Base-by-base conservation (phyloP, 2,888 invertebrate genomes). In the Chaetoderma sp. region DNA sequence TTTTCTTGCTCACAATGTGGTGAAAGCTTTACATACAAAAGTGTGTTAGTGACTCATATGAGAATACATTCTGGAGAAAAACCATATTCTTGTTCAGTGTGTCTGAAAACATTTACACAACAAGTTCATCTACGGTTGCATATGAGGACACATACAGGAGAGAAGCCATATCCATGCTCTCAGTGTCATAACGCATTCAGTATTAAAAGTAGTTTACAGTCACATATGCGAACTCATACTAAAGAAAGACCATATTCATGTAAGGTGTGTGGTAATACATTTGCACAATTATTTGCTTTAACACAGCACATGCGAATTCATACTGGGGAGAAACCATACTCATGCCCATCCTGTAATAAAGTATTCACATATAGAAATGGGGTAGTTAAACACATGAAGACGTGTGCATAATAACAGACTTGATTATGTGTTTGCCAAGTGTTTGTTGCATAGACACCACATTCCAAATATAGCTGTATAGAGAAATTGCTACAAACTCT, bases 1-100 rank as follows among this genome's bases (percentile, higher is more conserved):
- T 52, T 52, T 36, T 32, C 49, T 21, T 60, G 60, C 50, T 21
- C 50, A 13, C n/a, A 23, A 16, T 60, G 60, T 36, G 27, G 18
- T 2, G 21, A 50, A 50, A 23, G 27, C 1, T 60, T 52, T n/a
- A 18, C 5, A n/a, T 50, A 52, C n/a, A n/a, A n/a, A n/a, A n/a
- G n/a, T n/a, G n/a, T 23, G 18, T 23, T 13, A 21, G 8, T 16
- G 21, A 39, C 13, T 18, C 4, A n/a, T 10, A 28, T 8, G 21
- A 28, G 6, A 10, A 52, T 13, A 8, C 21, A 6, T 42, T 42
- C 27, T 27, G 28, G 16, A 44, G 58, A n/a, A n/a, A n/a, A n/a
- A n/a, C n/a, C n/a, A n/a, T n/a, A n/a, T n/a, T n/a, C n/a, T n/a
- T n/a, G n/a, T n/a, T 27, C 25, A 5, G n/a, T 42, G 21, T 58